phyloP scores from a whole-genome alignment of 2,113 vertebrate species.

The Rallus limicola region DNA sequence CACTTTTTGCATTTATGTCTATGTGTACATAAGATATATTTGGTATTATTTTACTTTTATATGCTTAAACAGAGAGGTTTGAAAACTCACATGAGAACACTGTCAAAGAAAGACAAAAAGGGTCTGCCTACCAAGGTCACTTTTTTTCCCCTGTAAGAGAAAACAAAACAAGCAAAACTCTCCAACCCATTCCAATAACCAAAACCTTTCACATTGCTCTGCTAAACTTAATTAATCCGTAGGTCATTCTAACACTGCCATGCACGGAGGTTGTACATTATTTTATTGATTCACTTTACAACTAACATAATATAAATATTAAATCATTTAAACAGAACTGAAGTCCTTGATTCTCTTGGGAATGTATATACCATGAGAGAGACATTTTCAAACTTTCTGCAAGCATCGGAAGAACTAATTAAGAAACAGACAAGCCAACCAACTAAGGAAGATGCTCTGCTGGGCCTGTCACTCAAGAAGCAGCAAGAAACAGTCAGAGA shows the following conservation, averaged over 20 bases:
- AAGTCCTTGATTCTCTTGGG: conserved; percentile 41
- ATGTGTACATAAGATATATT: not conserved
- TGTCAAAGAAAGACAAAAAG: conserved; percentile 27
- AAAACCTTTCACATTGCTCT: conserved; percentile 48
- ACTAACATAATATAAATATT: conserved; percentile 35
- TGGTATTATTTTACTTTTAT: conserved; percentile 8
- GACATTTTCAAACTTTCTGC: not conserved
- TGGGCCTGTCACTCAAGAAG: not conserved
- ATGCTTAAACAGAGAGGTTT: conserved; percentile 5
- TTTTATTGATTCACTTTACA: conserved; percentile 18
- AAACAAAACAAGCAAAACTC: not conserved
- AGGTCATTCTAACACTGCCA: conserved; percentile 31
- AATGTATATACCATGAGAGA: not conserved
- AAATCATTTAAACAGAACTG: conserved; percentile 16
- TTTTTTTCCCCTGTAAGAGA: not conserved
- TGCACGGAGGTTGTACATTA: not conserved
- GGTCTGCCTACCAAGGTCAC: conserved; percentile 34
- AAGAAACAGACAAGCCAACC: not conserved
- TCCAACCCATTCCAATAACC: conserved; percentile 27
- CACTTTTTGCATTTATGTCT: not conserved
- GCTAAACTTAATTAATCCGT: conserved; percentile 36
- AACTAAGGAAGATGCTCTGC: not conserved
- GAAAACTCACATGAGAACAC: conserved; percentile 18
- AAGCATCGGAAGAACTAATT: not conserved
- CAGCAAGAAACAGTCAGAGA: not conserved